phyloP scores from a whole-genome alignment of 2,113 vertebrate species.

The Dicentrarchus labrax region DNA sequence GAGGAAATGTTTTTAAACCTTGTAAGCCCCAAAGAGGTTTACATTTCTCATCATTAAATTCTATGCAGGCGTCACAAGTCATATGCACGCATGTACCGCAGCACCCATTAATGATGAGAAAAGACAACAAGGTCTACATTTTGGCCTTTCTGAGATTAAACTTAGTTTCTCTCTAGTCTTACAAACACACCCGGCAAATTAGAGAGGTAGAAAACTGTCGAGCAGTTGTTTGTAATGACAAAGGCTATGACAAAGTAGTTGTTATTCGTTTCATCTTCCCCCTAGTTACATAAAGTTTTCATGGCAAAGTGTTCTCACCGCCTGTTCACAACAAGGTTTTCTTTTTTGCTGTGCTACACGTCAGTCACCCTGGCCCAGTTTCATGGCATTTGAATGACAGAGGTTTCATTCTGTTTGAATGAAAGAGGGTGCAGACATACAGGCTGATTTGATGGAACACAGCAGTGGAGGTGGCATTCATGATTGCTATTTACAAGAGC shows the following conservation, averaged over 20 bases:
- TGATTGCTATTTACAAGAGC: slow-evolving; percentile 45
- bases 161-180: slow-evolving; percentile 26
- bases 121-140: slow-evolving; percentile 25
- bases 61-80: background rate
- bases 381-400: slow-evolving; percentile 51
- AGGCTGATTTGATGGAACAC: slow-evolving; percentile 41
- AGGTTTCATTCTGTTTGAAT: slow-evolving; percentile 49
- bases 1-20: slow-evolving; percentile 4
- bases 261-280: slow-evolving; percentile 55
- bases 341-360: slow-evolving; percentile 42
- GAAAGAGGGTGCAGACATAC: slow-evolving; percentile 29
- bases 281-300: slow-evolving; percentile 62
- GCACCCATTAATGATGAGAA: slow-evolving; percentile 23
- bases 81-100: background rate
- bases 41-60: slow-evolving; percentile 30
- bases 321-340: slow-evolving; percentile 38
- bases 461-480: slow-evolving; percentile 30
- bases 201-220: slow-evolving; percentile 11
- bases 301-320: slow-evolving; percentile 42
- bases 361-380: slow-evolving; percentile 75
- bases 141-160: slow-evolving; percentile 20
- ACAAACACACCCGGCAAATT: slow-evolving; percentile 31
- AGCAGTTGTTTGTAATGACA: slow-evolving; percentile 52
- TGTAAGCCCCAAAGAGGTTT: slow-evolving; percentile 17
- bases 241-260: slow-evolving; percentile 43